Evolutionary conservation across 2,113 vertebrate species (phyloP).

Genomic region (Charadrius vociferus): DNA sequence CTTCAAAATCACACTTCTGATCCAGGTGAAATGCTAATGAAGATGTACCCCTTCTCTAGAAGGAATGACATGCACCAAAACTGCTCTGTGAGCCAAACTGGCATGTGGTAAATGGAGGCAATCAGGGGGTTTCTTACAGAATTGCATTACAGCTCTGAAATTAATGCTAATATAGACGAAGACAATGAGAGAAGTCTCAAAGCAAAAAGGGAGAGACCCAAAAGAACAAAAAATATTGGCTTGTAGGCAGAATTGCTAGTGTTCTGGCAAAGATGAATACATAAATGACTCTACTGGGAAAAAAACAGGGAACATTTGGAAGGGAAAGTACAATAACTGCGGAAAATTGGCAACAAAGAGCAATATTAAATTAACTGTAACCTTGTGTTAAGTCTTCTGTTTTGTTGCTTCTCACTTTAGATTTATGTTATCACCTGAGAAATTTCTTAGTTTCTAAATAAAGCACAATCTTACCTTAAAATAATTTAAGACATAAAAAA

Average conservation of each 20-base stretch:
- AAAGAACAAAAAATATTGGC: conserved; percentile 2
- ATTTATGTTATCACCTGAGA: not conserved
- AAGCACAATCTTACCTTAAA: not conserved
- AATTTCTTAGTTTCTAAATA: not conserved
- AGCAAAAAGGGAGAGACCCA: not conserved
- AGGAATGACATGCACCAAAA: not conserved
- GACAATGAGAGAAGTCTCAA: not conserved
- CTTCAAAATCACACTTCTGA: not conserved
- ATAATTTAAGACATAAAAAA: not conserved
- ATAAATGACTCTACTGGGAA: not conserved
- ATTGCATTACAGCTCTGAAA: not conserved
- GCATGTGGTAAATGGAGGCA: not conserved
- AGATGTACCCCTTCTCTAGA: not conserved
- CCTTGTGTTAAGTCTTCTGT: not conserved
- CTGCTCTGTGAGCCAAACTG: not conserved
- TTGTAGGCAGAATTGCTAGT: not conserved
- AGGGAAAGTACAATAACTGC: conserved; percentile 8
- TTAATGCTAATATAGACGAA: not conserved
- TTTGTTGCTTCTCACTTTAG: conserved; percentile 15
- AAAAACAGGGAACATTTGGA: conserved; percentile 33
- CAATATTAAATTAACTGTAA: conserved; percentile 14
- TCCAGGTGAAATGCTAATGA: not conserved
- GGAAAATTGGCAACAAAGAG: conserved; percentile 21
- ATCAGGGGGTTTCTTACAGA: not conserved
- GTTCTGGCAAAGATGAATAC: conserved; percentile 10